Evolutionary conservation across 2,797 vertebrate species (phyloP).

Genomic region (Oryzias dopingdopingensis): DNA sequence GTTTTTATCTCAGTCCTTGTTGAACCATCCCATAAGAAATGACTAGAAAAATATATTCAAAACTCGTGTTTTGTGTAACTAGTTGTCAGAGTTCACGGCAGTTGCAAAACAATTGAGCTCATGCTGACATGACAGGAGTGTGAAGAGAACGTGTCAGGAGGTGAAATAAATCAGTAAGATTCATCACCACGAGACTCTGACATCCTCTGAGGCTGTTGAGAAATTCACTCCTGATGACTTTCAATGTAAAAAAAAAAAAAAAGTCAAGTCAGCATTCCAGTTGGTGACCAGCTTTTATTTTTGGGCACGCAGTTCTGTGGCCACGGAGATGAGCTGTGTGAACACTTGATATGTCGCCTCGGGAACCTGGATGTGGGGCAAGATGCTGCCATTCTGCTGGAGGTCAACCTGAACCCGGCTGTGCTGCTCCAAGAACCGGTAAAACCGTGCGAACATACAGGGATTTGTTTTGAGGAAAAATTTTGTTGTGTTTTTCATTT

Average conservation of each 20-base stretch:
- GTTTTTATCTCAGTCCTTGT: too few species aligned
- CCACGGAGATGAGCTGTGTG: slow-evolving; percentile 79
- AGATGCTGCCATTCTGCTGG: slow-evolving; percentile 82
- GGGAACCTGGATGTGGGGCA: slow-evolving; percentile 87
- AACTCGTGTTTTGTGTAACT: too few species aligned
- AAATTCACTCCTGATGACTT: background rate
- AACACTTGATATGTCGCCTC: slow-evolving; percentile 83
- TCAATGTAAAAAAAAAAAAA: too few species aligned
- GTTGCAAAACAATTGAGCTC: background rate
- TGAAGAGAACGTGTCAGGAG: background rate
- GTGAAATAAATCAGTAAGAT: background rate
- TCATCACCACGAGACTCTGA: background rate
- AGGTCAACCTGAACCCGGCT: slow-evolving; percentile 84
- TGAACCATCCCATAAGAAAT: too few species aligned
- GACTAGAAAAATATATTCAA: too few species aligned
- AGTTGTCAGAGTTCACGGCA: background rate
- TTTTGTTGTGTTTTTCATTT: too few species aligned
- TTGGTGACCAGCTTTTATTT: background rate
- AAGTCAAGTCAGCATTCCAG: too few species aligned
- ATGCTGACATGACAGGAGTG: background rate
- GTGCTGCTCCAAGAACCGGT: slow-evolving; percentile 83
- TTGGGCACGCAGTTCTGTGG: slow-evolving; percentile 81
- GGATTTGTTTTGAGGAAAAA: too few species aligned
- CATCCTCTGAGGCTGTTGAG: background rate
- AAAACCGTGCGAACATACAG: slow-evolving; percentile 7